These are phyloP conservation scores for Columbina picui DNA, from an alignment of 2,113 vertebrate genomes.

Conservation along the genomic window DNA sequence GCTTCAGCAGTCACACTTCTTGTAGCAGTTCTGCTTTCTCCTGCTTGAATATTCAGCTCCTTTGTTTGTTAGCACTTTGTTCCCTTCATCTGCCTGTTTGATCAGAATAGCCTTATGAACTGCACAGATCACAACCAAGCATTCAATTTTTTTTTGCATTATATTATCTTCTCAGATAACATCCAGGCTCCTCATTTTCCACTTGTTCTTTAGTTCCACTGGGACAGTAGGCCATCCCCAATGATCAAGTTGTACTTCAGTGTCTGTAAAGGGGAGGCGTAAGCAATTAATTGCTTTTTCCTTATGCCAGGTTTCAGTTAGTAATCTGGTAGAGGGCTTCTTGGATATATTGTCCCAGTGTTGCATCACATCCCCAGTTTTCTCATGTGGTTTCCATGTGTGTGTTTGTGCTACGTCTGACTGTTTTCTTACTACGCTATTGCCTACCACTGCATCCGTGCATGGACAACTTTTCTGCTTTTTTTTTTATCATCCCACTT, in stretches of 20 bases:
- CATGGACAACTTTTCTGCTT: neutral
- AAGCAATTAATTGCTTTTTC: neutral
- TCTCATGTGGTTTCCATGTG: rapidly evolving
- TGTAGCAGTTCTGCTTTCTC: neutral
- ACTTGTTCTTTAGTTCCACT: rapidly evolving
- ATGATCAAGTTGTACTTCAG: neutral
- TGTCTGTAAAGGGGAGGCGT: neutral
- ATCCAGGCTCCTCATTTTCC: neutral
- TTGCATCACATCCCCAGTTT: neutral
- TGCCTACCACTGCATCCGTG: neutral
- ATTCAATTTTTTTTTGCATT: neutral
- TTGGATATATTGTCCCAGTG: neutral
- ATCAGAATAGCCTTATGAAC: neutral
- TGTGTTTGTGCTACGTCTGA: neutral
- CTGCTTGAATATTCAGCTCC: neutral
- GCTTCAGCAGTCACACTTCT: neutral
- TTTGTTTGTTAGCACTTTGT: neutral
- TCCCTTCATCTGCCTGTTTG: neutral
- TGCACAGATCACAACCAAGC: neutral
- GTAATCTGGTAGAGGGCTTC: neutral
- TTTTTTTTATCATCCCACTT: neutral
- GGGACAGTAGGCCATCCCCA: neutral
- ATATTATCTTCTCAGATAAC: neutral
- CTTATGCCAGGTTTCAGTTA: neutral
- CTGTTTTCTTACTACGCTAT: neutral